Conservation (phyloP, 2,113 vertebrate species). For the Anhinga anhinga region DNA sequence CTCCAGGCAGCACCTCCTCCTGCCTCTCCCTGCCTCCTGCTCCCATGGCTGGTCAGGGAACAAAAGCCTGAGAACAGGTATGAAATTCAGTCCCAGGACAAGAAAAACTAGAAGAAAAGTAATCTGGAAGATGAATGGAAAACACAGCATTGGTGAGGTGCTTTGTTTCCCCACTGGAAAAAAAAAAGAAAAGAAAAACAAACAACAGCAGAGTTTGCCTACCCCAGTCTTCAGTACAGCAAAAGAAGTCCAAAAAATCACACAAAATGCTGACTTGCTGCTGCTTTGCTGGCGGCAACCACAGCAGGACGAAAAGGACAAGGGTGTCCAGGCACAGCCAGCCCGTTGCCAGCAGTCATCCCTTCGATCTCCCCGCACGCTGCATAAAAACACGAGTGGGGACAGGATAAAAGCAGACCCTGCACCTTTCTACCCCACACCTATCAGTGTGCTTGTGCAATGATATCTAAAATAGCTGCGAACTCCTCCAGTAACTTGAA, state of each 20-base stretch:
- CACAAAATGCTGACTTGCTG: not conserved
- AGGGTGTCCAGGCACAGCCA: not conserved
- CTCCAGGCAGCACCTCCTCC: not conserved
- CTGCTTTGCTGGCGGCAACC: not conserved
- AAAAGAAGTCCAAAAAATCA: not conserved
- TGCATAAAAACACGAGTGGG: rapidly evolving
- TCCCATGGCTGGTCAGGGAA: not conserved
- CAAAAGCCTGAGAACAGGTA: not conserved
- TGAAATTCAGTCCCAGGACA: not conserved
- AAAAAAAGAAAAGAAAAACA: too few relatives aligned
- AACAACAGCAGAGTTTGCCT: not conserved
- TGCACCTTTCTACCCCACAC: not conserved
- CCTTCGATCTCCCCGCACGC: not conserved
- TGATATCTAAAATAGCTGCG: not conserved
- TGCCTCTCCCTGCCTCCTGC: not conserved
- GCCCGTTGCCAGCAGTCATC: not conserved
- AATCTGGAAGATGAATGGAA: not conserved
- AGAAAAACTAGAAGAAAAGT: not conserved
- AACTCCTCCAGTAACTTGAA: not conserved
- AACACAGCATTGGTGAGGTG: not conserved
- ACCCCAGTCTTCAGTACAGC: not conserved
- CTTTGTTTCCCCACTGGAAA: not conserved
- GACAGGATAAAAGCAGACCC: not conserved
- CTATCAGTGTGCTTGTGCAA: not conserved
- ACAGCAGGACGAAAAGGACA: not conserved